These are phyloP conservation scores for Glaucomys volans DNA, from an alignment of 2,113 vertebrate genomes.

Conservation along the genomic window DNA sequence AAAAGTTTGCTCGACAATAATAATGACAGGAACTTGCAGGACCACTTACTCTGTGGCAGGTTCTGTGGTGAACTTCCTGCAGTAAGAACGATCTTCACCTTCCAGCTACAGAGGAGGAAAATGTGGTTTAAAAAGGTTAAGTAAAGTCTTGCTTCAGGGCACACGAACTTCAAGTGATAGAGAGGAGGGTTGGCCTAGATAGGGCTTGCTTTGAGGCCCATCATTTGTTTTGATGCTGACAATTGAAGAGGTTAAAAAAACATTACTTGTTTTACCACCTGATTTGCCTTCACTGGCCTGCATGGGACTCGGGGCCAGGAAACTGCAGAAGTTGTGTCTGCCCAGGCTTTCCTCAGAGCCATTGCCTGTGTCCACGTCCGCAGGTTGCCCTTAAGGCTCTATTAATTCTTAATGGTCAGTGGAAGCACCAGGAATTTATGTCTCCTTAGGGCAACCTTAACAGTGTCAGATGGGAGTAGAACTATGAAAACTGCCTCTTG, in stretches of 20 bases:
- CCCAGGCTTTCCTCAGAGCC: neutral
- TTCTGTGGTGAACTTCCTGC: neutral
- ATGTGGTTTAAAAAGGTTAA: neutral
- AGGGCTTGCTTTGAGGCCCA: neutral
- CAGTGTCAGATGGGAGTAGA: neutral
- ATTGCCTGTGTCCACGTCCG: neutral
- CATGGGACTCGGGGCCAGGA: neutral
- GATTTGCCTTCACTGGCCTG: neutral
- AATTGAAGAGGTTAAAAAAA: neutral
- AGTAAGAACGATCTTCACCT: neutral
- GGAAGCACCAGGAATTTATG: neutral
- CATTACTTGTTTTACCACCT: neutral
- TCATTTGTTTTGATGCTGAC: neutral
- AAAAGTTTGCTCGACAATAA: neutral
- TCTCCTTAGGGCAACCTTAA: neutral
- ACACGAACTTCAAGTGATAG: neutral
- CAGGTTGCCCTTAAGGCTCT: neutral
- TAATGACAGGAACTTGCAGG: neutral
- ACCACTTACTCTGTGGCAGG: neutral
- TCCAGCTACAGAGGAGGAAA: neutral
- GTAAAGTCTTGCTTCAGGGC: neutral
- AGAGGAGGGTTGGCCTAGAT: neutral
- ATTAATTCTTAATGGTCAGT: neutral
- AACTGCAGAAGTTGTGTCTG: neutral
- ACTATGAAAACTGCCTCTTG: neutral